Evolutionary conservation across 2,797 vertebrate genomes (phyloP).

Genomic region (Emys orbicularis): DNA sequence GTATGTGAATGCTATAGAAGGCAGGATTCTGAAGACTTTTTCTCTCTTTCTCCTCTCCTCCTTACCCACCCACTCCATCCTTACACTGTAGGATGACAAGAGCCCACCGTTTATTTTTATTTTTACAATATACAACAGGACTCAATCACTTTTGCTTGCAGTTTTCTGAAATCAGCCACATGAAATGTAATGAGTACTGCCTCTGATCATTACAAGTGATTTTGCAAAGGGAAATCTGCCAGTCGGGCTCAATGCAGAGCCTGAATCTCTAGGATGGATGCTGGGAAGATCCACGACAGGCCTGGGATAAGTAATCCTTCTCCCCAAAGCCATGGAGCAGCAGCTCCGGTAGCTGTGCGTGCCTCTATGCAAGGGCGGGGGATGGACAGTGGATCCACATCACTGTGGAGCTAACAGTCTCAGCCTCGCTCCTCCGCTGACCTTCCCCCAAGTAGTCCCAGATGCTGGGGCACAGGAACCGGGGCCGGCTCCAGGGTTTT

Average conservation of each 20-base stretch:
- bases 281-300: neutral
- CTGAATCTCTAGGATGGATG: slow-evolving; percentile 36
- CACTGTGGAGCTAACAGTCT: slow-evolving; percentile 31
- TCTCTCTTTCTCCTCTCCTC: neutral
- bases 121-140: neutral
- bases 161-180: neutral
- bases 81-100: neutral
- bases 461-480: slow-evolving; percentile 24
- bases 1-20: neutral
- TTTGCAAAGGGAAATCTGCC: slow-evolving; percentile 36
- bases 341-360: slow-evolving; percentile 1
- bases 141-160: slow-evolving; percentile 10
- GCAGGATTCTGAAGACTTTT: fast-evolving
- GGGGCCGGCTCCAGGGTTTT: too few relatives aligned
- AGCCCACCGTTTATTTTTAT: neutral
- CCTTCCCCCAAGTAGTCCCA: neutral
- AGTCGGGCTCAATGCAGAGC: fast-evolving
- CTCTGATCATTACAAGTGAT: neutral
- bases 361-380: slow-evolving; percentile 33
- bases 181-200: neutral
- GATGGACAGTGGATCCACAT: slow-evolving; percentile 55
- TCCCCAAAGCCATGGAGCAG: neutral
- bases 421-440: neutral
- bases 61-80: neutral
- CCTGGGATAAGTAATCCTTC: slow-evolving; percentile 54